Base-by-base conservation (phyloP, 92 coral and sea anemone genomes). In the Porites evermanni region DNA sequence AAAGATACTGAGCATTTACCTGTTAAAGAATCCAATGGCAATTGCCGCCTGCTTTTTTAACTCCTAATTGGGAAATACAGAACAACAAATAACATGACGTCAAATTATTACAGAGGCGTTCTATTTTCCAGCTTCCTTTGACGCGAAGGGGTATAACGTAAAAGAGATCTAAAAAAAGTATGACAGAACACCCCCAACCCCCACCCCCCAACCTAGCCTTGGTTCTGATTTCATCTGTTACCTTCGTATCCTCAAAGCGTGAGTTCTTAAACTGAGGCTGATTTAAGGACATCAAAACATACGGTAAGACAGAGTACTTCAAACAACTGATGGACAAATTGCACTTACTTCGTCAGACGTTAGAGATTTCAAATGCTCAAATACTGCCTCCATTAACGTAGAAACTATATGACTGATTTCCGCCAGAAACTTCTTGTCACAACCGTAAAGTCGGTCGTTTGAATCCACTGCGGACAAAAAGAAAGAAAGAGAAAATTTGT, bases 11-110 rank as follows among this genome's bases (percentile, higher is more conserved):
- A 14, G 12, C 60, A 16, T 60, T n/a, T 18, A 93, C 96, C 99
- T 92, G 95, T 95, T 97, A 80, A 95, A 97, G 79, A 97, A 97
- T 1, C 98, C 99, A 61, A 97, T 88, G 29, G 98, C 97, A 54
- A 95, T 76, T 18, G 95, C 97, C 8, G 98, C 98, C 70, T 97
- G 99, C 71, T 94, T 86, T 82, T 97, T 97, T 8, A 91, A 89
- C 54, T 84, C 93, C 99, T 97, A 78, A 16, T 19, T 1, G 51
- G 18, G 50, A n/a, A 54, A 77, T 16, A 74, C 51, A 47, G 16
- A 61, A 61, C 16, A 11, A 20, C 19, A 10, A 26, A 69, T 13
- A 73, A 38, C 16, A 54, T 13, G 14, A 56, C 61, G 16, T 56
- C 61, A 56, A 56, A 56, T 4, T 4, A 38, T 5, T 38, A 38